Percentiles rank a stretch among this genome's conserved stretches.
Conservation (phyloP, 64 coral and sea anemone species). For the Acropora yongei region DNA sequence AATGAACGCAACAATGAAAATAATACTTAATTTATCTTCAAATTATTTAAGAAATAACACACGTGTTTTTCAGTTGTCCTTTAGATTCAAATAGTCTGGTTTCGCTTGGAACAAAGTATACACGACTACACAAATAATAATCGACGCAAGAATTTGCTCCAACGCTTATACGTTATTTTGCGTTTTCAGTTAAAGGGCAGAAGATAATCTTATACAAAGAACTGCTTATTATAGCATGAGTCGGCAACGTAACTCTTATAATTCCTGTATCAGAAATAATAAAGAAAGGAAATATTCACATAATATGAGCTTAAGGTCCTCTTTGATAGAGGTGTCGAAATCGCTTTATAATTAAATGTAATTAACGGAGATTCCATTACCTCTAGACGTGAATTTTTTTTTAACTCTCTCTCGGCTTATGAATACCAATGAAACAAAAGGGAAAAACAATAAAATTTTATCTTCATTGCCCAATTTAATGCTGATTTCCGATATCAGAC, state of each 20-base stretch:
- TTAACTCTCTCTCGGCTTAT: background rate
- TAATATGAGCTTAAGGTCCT: conserved; percentile 9
- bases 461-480: too few species aligned
- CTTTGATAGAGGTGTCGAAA: background rate
- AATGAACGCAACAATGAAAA: background rate
- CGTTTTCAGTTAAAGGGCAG: background rate
- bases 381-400: background rate
- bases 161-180: too few species aligned
- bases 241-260: background rate
- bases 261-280: background rate
- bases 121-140: too few species aligned
- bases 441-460: background rate
- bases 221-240: background rate
- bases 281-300: conserved; percentile 11
- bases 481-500: background rate
- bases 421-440: background rate
- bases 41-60: too few species aligned
- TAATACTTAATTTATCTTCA: background rate
- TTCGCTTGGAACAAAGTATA: background rate
- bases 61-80: too few species aligned
- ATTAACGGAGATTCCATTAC: background rate
- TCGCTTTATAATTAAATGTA: background rate
- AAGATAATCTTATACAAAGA: background rate
- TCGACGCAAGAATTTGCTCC: too few species aligned
- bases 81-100: background rate